These are phyloP conservation scores for Xiphophorus birchmanni DNA, from an alignment of 2,797 vertebrate genomes.

Conservation along the genomic window DNA sequence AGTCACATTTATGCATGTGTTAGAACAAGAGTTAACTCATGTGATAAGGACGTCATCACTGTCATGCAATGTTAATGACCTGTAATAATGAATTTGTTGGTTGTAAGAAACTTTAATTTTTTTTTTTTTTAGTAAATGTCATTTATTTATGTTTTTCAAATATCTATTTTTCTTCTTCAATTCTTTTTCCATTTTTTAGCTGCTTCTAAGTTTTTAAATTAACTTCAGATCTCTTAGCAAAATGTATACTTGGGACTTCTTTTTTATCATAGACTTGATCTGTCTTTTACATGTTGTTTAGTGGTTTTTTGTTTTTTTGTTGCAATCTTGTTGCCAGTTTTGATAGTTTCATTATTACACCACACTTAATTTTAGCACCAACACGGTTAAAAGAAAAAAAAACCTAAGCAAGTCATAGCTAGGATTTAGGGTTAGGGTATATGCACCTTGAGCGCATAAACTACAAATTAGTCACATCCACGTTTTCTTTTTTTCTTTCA, in stretches of 20 bases:
- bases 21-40: neutral
- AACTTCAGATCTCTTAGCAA: neutral
- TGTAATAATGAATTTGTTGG: neutral
- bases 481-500: neutral
- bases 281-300: neutral
- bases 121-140: neutral
- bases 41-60: neutral
- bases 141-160: neutral
- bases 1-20: neutral
- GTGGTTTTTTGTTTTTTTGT: neutral
- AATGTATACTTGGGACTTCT: neutral
- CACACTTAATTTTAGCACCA: neutral
- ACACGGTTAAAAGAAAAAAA: neutral
- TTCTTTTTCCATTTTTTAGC: neutral
- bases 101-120: neutral
- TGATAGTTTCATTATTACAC: neutral
- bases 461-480: neutral
- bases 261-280: neutral
- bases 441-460: neutral
- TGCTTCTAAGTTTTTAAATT: neutral
- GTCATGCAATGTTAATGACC: too few relatives aligned
- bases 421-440: neutral
- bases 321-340: neutral
- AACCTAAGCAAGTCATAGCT: neutral
- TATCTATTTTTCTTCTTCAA: neutral